Evolutionary conservation across 2,113 vertebrate species (phyloP), one percentile per base, ranked within the genome.

Genomic region (Oryzias woworae): DNA sequence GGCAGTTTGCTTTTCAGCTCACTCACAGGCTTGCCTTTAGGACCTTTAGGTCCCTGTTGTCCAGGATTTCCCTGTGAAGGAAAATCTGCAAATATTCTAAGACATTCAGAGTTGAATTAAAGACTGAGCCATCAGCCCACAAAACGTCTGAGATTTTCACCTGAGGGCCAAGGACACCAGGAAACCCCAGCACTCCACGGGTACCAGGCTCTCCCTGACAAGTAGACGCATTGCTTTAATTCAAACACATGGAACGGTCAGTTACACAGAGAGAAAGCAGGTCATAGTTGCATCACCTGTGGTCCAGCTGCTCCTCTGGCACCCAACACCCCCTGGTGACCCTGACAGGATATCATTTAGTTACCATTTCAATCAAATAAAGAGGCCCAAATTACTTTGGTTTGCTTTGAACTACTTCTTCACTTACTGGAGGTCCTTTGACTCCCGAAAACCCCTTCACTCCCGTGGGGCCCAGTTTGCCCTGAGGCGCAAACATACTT

Each of bases 21-120:
- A 89, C 91, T 82, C 73, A 92, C 92, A 53, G 43, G 53, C 28
- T 89, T 81, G 41, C 91, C 92, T 84, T 92, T 92, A 12, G 78
- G 73, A 49, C 91, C 90, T 1, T 66, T 28, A 22, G 80, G 77
- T 0, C 92, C 91, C 43, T 53, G 69, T 51, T 66, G 64, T n/a
- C 91, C 90, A 23, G 82, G 83, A 3, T 56, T 77, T 26, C 92
- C 92, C 92, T 93, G 53, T 84, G 36, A 57, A 53, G 20, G 46
- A 61, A 53, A 42, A 4, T 22, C 4, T 22, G 5, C 20, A 18
- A 18, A 8, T 8, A 36, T 36, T 36, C 8, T 36, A 0, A 12
- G 8, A 36, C 8, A 36, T 36, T 36, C 31, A 36, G 31, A 36
- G 8, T 36, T 36, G 31, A 36, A 10, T 36, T 36, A 36, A 36